Evolutionary conservation across 2,797 vertebrate species (phyloP).

Genomic region (Naso thynnoides): DNA sequence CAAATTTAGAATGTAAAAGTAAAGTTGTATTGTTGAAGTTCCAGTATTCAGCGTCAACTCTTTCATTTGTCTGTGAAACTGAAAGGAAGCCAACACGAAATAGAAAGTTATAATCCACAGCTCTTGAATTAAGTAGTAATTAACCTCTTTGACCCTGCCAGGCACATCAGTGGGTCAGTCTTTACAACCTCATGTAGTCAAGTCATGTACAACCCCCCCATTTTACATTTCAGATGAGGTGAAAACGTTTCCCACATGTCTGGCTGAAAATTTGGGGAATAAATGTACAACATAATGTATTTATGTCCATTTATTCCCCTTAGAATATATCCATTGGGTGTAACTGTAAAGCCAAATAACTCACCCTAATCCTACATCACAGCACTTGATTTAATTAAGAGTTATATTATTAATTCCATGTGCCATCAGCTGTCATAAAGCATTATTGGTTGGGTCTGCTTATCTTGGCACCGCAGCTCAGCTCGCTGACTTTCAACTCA

Average conservation of each 20-base stretch:
- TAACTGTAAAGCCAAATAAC: neutral
- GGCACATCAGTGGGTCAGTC: neutral
- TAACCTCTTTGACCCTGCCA: constrained; percentile 46
- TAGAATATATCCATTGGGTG: neutral
- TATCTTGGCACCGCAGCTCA: neutral
- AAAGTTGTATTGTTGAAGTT: neutral
- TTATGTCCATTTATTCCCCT: too few species aligned
- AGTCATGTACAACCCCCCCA: neutral
- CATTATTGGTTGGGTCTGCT: neutral
- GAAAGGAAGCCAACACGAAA: constrained; percentile 11
- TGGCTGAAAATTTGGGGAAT: neutral
- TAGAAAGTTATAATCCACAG: constrained; percentile 9
- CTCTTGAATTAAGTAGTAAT: constrained; percentile 44
- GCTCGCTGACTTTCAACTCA: neutral
- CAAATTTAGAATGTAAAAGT: neutral
- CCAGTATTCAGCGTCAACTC: neutral
- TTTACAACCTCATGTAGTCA: neutral
- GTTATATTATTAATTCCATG: neutral
- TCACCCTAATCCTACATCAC: neutral
- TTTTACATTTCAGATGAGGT: neutral
- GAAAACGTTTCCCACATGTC: neutral
- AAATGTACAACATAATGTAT: neutral
- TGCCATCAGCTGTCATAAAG: neutral
- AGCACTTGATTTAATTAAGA: neutral
- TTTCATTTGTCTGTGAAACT: constrained; percentile 4